Evolutionary conservation across 2,888 invertebrate species (phyloP).

Genomic region (Lasioglossum zephyrum): DNA sequence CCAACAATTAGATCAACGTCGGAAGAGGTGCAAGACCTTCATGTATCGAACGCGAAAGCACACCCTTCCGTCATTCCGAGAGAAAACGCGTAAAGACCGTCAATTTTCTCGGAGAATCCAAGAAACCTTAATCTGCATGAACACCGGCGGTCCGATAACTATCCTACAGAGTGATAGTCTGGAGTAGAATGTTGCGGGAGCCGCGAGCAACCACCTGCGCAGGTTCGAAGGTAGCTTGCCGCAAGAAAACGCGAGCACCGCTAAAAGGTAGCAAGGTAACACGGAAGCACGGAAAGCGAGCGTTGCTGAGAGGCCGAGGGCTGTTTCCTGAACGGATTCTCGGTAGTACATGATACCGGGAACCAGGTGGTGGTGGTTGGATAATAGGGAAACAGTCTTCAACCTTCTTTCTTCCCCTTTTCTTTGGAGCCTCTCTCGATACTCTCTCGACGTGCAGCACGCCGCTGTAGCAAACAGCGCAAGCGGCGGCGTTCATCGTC

Average conservation of each 20-base stretch:
- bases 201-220: slow-evolving; percentile 31
- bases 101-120: not conserved
- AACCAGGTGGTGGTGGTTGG: slow-evolving; percentile 53
- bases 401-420: slow-evolving; percentile 43
- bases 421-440: slow-evolving; percentile 11
- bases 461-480: not conserved
- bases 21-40: too few species aligned
- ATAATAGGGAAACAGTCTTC: slow-evolving; percentile 62
- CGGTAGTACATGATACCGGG: slow-evolving; percentile 52
- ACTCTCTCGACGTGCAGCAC: slow-evolving; percentile 1
- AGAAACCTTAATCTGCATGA: not conserved
- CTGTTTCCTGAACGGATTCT: slow-evolving; percentile 64
- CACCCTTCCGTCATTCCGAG: not conserved
- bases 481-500: slow-evolving; percentile 1
- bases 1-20: too few species aligned
- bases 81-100: not conserved
- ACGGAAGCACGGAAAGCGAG: slow-evolving; percentile 33
- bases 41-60: not conserved
- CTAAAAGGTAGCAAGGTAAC: slow-evolving; percentile 11
- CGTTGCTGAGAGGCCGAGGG: slow-evolving; percentile 30
- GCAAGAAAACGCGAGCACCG: not conserved
- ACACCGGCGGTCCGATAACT: not conserved
- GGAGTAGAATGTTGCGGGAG: not conserved
- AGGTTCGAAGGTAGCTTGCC: not conserved
- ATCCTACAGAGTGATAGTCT: not conserved